Percentiles rank a stretch among this genome's conserved stretches.
Evolutionary conservation across 1,140 invertebrate genomes (phyloP).

Genomic region (Drosophila subobscura): DNA sequence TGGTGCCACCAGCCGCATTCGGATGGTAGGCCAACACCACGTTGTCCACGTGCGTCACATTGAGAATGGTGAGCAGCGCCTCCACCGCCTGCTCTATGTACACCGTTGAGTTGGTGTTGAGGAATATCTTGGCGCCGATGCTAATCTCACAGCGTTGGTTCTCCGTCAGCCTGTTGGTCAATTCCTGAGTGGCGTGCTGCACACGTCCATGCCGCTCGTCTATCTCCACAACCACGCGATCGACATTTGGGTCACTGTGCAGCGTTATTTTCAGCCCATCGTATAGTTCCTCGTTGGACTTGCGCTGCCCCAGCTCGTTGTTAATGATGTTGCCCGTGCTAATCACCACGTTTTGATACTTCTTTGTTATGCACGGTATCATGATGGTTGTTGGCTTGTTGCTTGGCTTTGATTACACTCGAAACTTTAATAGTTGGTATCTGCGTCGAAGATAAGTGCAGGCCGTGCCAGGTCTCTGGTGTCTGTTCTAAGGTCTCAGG

Average conservation of each 20-base stretch:
- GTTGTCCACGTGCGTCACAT: constrained; percentile 79
- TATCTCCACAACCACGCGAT: constrained; percentile 65
- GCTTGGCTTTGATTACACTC: background rate
- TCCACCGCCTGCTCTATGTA: constrained; percentile 66
- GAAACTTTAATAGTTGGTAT: background rate
- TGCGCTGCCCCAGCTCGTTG: constrained; percentile 89
- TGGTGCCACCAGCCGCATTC: constrained; percentile 34
- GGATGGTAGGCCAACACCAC: constrained; percentile 82
- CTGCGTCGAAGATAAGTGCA: background rate
- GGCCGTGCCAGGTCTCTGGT: constrained; percentile 1
- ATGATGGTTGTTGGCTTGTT: constrained; percentile 43
- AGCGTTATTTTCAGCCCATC: constrained; percentile 74
- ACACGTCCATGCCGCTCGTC: constrained; percentile 66
- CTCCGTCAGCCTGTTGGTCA: constrained; percentile 86
- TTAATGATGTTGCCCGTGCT: constrained; percentile 95
- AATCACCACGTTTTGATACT: constrained; percentile 85
- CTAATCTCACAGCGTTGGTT: constrained; percentile 86
- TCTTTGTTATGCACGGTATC: constrained; percentile 75
- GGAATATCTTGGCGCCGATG: constrained; percentile 87
- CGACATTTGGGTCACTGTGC: constrained; percentile 55
- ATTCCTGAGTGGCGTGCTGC: constrained; percentile 84
- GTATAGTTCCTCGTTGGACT: constrained; percentile 89
- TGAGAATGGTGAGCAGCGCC: constrained; percentile 67
- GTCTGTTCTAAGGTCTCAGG: no score
- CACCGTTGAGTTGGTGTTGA: constrained; percentile 84